Evolutionary conservation across 1,140 invertebrate species (phyloP), one percentile per base, ranked within the genome.

Genomic region (Homarus americanus): DNA sequence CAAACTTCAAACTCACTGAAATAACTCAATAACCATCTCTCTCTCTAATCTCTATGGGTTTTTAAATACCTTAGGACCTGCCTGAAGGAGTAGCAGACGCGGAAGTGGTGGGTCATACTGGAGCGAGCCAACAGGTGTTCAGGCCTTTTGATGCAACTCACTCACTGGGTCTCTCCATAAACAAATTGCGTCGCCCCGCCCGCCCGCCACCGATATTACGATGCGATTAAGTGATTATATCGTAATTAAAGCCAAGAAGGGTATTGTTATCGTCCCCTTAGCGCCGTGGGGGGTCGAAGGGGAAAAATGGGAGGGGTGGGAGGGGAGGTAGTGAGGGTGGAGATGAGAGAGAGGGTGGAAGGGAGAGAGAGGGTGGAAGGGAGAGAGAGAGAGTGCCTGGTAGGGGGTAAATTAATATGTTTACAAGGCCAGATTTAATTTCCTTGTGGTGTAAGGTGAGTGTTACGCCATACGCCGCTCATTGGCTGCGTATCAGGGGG

Each of bases 211-310:
- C 4, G 38, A 28, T 69, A 44, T 84, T 73, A 72, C 78, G 78
- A 80, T 53, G 78, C 44, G 78, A 80, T 80, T 80, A 80, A 53
- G 24, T 80, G 78, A 80, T 80, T 80, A 80, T 80, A 44, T 80
- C 41, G 78, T 80, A 80, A 80, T 80, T 80, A 80, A 53, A 80
- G 63, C 24, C 38, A 38, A 0, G n/a, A 66, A 4, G 17, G 63
- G n/a, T 66, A 73, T 73, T 44, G 63, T 72, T 72, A 24, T 32
- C 0, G 7, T 34, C 83, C 32, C 32, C 4, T 38, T 36, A 17
- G 63, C 40, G 69, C 44, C n/a, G 69, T 75, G 69, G 83, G 66
- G 79, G 79, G 32, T 32, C n/a, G 49, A 36, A 3, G 49, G 9
- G 79, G 15, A 53, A 20, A 41, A 34, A 63, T 15, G 7, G 34